Conservation (phyloP, 1,140 invertebrate species). For the Dendrolimus kikuchii region DNA sequence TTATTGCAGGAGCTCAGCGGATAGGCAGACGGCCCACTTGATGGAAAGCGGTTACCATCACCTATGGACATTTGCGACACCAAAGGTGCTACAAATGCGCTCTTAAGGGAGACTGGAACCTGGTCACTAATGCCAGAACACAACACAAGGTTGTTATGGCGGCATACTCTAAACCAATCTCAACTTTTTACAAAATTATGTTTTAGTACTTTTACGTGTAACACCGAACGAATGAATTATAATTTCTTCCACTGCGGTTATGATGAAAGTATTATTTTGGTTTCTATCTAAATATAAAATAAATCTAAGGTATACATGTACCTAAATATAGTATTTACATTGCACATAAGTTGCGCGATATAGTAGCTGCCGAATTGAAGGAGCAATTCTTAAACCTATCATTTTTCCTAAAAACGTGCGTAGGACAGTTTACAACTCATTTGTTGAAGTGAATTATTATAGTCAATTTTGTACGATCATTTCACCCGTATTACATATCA, state of each 20-base stretch:
- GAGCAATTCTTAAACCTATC: constrained; percentile 30
- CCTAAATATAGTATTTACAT: constrained; percentile 58
- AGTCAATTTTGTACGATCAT: background rate
- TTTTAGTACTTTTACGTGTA: background rate
- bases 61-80: too few species aligned
- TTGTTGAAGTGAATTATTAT: background rate
- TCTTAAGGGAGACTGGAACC: too few species aligned
- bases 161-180: too few species aligned
- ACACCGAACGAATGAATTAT: background rate
- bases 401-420: constrained; percentile 14
- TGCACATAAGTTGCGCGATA: constrained; percentile 46
- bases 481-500: too few species aligned
- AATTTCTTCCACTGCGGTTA: background rate
- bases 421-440: constrained; percentile 27
- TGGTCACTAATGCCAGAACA: too few species aligned
- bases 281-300: constrained; percentile 46
- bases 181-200: too few species aligned
- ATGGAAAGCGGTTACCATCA: too few species aligned
- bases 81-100: too few species aligned
- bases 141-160: too few species aligned
- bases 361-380: constrained; percentile 58
- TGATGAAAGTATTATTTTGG: constrained; percentile 2
- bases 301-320: constrained; percentile 54
- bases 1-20: too few species aligned
- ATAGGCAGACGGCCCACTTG: too few species aligned